Percentiles rank a stretch among this genome's conserved stretches.
phyloP scores from a whole-genome alignment of 2,888 invertebrate genomes.

The Dinocampus coccinellae region DNA sequence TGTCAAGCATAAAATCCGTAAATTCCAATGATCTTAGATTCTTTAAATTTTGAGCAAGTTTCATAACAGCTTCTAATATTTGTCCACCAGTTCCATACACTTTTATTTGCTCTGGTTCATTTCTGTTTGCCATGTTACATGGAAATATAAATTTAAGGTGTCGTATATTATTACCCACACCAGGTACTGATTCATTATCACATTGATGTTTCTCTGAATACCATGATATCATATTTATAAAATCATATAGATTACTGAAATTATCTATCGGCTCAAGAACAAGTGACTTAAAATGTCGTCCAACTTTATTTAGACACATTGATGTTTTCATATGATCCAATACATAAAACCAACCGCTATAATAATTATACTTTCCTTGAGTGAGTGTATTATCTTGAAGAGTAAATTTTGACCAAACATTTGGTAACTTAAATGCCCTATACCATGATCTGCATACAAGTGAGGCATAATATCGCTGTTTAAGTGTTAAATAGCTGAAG shows the following conservation, averaged over 20 bases:
- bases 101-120: conserved; percentile 75
- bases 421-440: conserved; percentile 78
- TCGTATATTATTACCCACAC: conserved; percentile 74
- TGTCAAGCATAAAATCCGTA: conserved; percentile 81
- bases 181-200: conserved; percentile 61
- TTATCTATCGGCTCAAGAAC: conserved; percentile 82
- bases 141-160: conserved; percentile 80
- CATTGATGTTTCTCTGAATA: conserved; percentile 73
- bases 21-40: conserved; percentile 77
- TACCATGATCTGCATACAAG: conserved; percentile 79
- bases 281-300: conserved; percentile 76
- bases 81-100: conserved; percentile 86
- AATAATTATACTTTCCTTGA: conserved; percentile 82
- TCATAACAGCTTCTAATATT: conserved; percentile 76
- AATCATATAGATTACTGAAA: conserved; percentile 86
- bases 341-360: conserved; percentile 84
- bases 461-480: conserved; percentile 82
- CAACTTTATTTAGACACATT: conserved; percentile 78
- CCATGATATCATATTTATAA: conserved; percentile 85
- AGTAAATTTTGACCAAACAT: conserved; percentile 82
- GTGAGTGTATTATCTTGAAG: conserved; percentile 82
- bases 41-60: conserved; percentile 77
- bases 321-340: conserved; percentile 82
- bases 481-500: conserved; percentile 77
- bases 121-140: conserved; percentile 78